Evolutionary conservation across 2,888 invertebrate genomes (phyloP).

Genomic region (Agonopterix arenella): DNA sequence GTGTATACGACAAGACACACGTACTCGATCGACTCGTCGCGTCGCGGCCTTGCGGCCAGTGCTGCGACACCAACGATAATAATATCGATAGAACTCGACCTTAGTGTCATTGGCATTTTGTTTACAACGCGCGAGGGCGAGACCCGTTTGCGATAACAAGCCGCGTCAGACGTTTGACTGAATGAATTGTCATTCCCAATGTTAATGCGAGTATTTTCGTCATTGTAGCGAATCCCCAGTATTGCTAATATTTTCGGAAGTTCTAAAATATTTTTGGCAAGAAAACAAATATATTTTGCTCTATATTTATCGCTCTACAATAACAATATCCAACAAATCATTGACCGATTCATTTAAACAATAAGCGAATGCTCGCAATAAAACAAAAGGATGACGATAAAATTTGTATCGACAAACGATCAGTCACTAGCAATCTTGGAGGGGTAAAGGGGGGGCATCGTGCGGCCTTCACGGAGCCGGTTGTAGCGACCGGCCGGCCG

Average conservation of each 20-base stretch:
- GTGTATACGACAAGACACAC: slow-evolving; percentile 32
- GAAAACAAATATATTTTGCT: too few species aligned
- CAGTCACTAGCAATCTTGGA: slow-evolving; percentile 34
- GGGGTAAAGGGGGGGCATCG: slow-evolving; percentile 24
- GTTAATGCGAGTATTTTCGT: too few species aligned
- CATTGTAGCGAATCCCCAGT: too few species aligned
- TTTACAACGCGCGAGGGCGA: slow-evolving; percentile 51
- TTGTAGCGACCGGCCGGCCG: slow-evolving; percentile 61
- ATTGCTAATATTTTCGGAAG: too few species aligned
- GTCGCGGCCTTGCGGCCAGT: slow-evolving; percentile 66
- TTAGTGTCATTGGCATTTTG: slow-evolving; percentile 70
- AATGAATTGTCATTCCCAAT: slow-evolving; percentile 26
- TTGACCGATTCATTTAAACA: too few species aligned
- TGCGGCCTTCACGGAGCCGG: slow-evolving; percentile 74
- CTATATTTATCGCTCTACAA: too few species aligned
- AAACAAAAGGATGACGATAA: slow-evolving; percentile 3
- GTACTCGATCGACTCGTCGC: slow-evolving; percentile 24
- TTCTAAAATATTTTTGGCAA: too few species aligned
- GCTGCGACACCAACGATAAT: slow-evolving; percentile 48
- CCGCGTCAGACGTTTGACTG: slow-evolving; percentile 34
- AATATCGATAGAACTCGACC: slow-evolving; percentile 48
- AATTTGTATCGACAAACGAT: slow-evolving; percentile 49
- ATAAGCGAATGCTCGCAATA: too few species aligned
- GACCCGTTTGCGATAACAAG: slow-evolving; percentile 50
- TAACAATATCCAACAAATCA: too few species aligned